Conservation (phyloP, 2,888 invertebrate genomes). For the Aphrophora alni region DNA sequence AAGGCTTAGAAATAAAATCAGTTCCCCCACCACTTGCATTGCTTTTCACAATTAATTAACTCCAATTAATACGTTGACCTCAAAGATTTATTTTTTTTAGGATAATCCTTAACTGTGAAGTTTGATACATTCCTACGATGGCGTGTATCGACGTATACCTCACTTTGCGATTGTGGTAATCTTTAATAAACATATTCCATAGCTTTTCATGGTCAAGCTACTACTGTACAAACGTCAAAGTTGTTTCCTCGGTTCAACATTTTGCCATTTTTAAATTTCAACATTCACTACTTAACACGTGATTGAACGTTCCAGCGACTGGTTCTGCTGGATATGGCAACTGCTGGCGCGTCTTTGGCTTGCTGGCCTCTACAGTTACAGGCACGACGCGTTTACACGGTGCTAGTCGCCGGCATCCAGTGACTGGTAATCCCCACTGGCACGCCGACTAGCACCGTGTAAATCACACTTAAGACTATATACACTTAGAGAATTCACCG, state of each 20-base stretch:
- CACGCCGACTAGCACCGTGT: neutral
- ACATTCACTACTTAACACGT: too few relatives aligned
- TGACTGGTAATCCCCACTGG: neutral
- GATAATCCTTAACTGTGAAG: too few relatives aligned
- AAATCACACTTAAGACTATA: neutral
- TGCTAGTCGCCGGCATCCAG: too few relatives aligned
- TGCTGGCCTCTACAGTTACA: neutral
- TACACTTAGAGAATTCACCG: too few relatives aligned
- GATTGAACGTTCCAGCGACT: too few relatives aligned
- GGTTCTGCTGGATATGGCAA: neutral
- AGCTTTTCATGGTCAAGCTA: too few relatives aligned
- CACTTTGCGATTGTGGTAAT: neutral
- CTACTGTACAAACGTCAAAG: too few relatives aligned
- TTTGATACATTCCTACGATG: too few relatives aligned
- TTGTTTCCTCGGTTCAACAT: too few relatives aligned
- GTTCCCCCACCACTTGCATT: neutral
- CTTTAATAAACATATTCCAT: neutral
- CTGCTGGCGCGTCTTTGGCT: neutral
- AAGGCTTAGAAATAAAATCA: neutral
- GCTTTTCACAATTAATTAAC: neutral
- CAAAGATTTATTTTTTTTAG: too few relatives aligned
- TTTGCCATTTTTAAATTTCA: too few relatives aligned
- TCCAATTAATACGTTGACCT: neutral
- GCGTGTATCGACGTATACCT: neutral
- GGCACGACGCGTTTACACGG: neutral